Base-by-base conservation (phyloP, 1,140 invertebrate species). In the Drosophila seguyi region DNA sequence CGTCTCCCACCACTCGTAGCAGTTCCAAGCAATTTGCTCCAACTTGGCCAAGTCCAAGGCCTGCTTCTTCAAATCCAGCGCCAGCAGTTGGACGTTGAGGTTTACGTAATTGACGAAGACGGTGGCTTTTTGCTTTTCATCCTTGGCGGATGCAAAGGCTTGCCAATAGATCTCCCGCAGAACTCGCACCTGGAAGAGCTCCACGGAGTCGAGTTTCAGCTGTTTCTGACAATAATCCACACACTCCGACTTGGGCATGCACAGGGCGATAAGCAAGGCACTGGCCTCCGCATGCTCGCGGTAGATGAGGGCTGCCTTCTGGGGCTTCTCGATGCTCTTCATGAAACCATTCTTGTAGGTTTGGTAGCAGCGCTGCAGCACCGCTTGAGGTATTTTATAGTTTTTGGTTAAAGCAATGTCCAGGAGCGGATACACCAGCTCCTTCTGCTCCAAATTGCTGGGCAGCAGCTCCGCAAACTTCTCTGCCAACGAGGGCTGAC, bases 221-320 rank as follows among this genome's bases (percentile, higher is more conserved):
- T 90, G 91, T 91, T 95, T 95, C 31, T 93, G 91, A 29, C 93
- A 93, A 57, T 94, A 90, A 76, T 93, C 94, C 48, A 92, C 60
- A 79, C 94, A 95, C 55, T 95, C 94, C 3, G 93, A 91, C 16
- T 93, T 63, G n/a, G 93, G 92, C 94, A 95, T 95, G 76, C 93
- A 94, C 71, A 93, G 92, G 4, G 93, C 79, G 61, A 95, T 93
- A 29, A 95, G 88, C 76, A 93, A 91, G 10, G 91, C 92, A 34
- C 95, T 93, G 38, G 94, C 93, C 56, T 92, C 84, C 29, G 94
- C 93, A 67, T 93, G 93, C 65, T 93, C 93, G 29, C 94, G 81
- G 61, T 95, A 95, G 48, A 95, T 94, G 74, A 95, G 93, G 0
- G 94, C 94, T 1, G 94, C 94, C 93, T 95, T 95, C 58, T 95